Conservation (phyloP, 92 coral and sea anemone species). For the Zoanthus gigantus region DNA sequence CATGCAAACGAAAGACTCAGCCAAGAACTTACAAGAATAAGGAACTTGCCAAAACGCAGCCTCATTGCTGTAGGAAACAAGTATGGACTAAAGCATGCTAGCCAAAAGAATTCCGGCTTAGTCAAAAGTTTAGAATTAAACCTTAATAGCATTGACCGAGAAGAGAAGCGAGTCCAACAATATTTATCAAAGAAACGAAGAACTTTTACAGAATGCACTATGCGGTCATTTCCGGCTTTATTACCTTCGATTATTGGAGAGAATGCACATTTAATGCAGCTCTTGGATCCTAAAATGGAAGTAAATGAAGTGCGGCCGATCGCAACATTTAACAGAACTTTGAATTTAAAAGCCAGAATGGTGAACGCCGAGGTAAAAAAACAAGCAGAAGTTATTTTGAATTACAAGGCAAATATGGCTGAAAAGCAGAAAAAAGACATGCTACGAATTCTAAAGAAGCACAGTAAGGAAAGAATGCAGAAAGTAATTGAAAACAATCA, state of each 20-base stretch:
- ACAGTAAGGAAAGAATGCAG: slow-evolving; percentile 71
- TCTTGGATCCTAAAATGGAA: slow-evolving; percentile 29
- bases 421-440: slow-evolving; percentile 52
- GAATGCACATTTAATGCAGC: background rate
- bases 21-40: slow-evolving; percentile 78
- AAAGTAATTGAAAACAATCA: slow-evolving; percentile 70
- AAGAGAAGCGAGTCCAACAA: slow-evolving; percentile 68
- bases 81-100: slow-evolving; percentile 83
- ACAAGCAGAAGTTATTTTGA: slow-evolving; percentile 31
- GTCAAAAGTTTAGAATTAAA: slow-evolving; percentile 75
- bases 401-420: slow-evolving; percentile 33
- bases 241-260: slow-evolving; percentile 52
- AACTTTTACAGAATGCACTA: slow-evolving; percentile 67
- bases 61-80: slow-evolving; percentile 74
- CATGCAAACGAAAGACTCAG: slow-evolving; percentile 77
- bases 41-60: slow-evolving; percentile 86
- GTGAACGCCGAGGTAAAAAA: slow-evolving; percentile 31
- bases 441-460: slow-evolving; percentile 65
- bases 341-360: background rate
- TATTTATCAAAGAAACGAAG: slow-evolving; percentile 66
- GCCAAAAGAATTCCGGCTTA: slow-evolving; percentile 82
- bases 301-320: background rate
- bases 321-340: background rate
- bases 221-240: slow-evolving; percentile 67
- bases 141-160: slow-evolving; percentile 66